Evolutionary conservation across 2,113 vertebrate genomes (phyloP), one percentile per base, ranked within the genome.

Genomic region (Anhinga rufa): DNA sequence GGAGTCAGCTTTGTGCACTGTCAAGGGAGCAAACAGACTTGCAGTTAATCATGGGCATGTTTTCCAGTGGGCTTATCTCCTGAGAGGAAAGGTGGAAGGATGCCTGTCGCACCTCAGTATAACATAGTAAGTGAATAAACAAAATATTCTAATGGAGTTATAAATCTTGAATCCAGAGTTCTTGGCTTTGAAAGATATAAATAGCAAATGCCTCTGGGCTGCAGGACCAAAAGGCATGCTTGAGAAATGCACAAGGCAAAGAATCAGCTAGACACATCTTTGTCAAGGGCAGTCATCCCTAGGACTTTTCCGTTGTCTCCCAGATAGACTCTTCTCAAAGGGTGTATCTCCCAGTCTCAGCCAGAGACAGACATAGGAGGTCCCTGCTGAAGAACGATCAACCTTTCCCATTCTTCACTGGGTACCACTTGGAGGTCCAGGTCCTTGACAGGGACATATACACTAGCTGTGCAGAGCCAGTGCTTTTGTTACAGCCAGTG

Each of bases 361-460:
- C 18, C 42, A 93, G 52, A 62, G 46, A 7, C 17, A 91, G 36
- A 44, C 52, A 14, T 1, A 20, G 54, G 60, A 66, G 26, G n/a
- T 60, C 44, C 25, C 36, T 55, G 46, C 61, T 79, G 54, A 61
- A 86, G 12, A 77, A 28, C 2, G 5, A 61, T 14, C 44, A 72
- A 2, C 8, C 38, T 20, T 78, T 34, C 48, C 29, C 64, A 74
- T 32, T 25, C 36, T 28, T 70, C 74, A 40, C 14, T 14, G 28
- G 32, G 16, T 14, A 40, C 13, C 32, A 26, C 34, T 60, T 1
- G 0, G 40, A 9, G 61, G 31, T 6, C 26, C 24, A 18, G 18
- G 38, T 9, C 52, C 12, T 1, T 4, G 26, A 5, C 1, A 29
- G 55, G 36, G 52, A 78, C 25, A 51, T 3, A 15, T 19, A 7